Evolutionary conservation across 2,797 vertebrate species (phyloP).

Genomic region (Scomberomorus guttatus): DNA sequence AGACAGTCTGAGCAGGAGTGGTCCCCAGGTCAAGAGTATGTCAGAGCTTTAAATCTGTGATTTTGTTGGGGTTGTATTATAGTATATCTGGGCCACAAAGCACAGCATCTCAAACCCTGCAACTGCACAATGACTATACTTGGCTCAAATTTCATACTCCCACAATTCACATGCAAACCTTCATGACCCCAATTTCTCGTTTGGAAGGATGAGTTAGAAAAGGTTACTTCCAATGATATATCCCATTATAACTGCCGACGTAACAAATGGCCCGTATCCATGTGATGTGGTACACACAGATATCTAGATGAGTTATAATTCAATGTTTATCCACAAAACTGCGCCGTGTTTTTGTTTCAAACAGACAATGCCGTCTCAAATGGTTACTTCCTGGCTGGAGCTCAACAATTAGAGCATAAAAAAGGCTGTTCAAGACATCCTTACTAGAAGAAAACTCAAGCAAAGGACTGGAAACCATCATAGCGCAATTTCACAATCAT

Average conservation of each 20-base stretch:
- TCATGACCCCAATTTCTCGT: background rate
- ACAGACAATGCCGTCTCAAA: conserved; percentile 14
- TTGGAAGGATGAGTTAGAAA: conserved; percentile 13
- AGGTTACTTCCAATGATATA: conserved; percentile 10
- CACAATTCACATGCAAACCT: conserved; percentile 23
- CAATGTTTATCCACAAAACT: conserved; percentile 25
- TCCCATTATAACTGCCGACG: conserved; percentile 10
- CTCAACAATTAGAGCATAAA: conserved; percentile 16
- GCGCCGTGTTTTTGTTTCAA: conserved; percentile 37
- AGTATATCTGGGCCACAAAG: conserved; percentile 11
- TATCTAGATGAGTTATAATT: conserved; percentile 21
- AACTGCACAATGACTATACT: background rate
- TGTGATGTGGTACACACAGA: background rate
- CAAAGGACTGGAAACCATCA: conserved; percentile 6
- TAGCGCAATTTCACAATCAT: conserved; percentile 17
- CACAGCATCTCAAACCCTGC: background rate
- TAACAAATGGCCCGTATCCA: conserved; percentile 2
- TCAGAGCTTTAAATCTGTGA: background rate
- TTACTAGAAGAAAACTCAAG: conserved; percentile 1
- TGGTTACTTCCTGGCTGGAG: conserved; percentile 1
- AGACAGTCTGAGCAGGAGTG: background rate
- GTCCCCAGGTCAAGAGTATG: too few species aligned
- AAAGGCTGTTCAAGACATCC: background rate
- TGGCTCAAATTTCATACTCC: conserved; percentile 12
- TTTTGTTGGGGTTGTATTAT: conserved; percentile 3